phyloP scores from a whole-genome alignment of 2,797 vertebrate genomes.

The Centropyge bicolor region DNA sequence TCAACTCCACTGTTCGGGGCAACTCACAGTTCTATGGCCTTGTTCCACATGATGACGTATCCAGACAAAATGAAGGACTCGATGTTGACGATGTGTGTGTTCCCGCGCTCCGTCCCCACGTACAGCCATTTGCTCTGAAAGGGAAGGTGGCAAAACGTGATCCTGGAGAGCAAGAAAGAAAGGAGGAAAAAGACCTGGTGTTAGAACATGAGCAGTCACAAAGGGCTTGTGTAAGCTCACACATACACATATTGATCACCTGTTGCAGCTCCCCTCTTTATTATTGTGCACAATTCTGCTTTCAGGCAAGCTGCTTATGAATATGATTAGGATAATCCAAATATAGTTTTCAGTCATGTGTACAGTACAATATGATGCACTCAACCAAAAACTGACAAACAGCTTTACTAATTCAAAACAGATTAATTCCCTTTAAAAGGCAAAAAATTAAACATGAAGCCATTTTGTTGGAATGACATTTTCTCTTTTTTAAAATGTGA shows the following conservation, averaged over 20 bases:
- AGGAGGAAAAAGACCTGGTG: slow-evolving; percentile 4
- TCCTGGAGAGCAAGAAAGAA: slow-evolving; percentile 84
- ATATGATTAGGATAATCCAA: background rate
- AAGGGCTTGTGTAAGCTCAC: background rate
- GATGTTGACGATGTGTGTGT: slow-evolving; percentile 98
- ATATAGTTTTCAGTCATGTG: background rate
- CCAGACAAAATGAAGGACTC: slow-evolving; percentile 98
- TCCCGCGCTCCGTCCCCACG: slow-evolving; percentile 96
- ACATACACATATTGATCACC: background rate
- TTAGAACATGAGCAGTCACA: slow-evolving; percentile 17
- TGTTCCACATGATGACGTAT: slow-evolving; percentile 99
- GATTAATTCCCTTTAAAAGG: background rate
- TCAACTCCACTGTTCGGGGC: background rate
- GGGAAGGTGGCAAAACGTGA: slow-evolving; percentile 98
- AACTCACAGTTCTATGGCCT: slow-evolving; percentile 98
- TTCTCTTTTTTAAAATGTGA: background rate
- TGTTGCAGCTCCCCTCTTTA: background rate
- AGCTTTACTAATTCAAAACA: background rate
- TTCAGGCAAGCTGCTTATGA: background rate
- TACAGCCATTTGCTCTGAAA: slow-evolving; percentile 99
- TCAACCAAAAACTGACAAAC: background rate
- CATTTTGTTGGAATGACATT: background rate
- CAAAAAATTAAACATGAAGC: background rate
- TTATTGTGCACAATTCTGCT: background rate
- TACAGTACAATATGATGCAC: slow-evolving; percentile 1